Percentiles rank a stretch among this genome's conserved stretches.
Evolutionary conservation across 53 echinoderm and acorn worm genomes (phyloP).

Genomic region (Echinometra lucunter): DNA sequence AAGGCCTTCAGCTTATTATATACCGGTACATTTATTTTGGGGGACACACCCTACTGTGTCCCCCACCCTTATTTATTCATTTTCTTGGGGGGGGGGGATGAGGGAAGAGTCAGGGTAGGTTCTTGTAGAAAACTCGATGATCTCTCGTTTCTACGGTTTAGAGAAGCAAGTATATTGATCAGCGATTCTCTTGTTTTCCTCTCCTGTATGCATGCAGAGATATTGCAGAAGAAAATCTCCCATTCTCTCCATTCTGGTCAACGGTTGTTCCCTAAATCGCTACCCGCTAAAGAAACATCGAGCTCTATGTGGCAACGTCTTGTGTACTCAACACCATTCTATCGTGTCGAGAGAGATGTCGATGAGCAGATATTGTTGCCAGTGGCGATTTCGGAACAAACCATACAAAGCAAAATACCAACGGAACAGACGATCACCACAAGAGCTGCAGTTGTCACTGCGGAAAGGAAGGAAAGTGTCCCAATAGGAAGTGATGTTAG

Average conservation of each 20-base stretch:
- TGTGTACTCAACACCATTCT: neutral
- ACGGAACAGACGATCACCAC: slow-evolving; percentile 19
- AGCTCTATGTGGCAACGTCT: neutral
- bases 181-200: neutral
- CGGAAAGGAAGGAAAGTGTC: neutral
- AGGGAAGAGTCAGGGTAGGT: no score
- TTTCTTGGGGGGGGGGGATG: no score
- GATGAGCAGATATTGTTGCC: neutral
- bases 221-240: neutral
- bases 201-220: neutral
- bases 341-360: slow-evolving; percentile 3
- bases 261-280: slow-evolving; percentile 8
- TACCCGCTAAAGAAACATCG: neutral
- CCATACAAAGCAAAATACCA: neutral
- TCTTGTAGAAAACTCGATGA: no score
- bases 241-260: neutral
- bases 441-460: neutral
- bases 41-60: no score
- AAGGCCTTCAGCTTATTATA: no score
- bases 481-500: neutral
- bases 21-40: no score
- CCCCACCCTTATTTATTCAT: no score
- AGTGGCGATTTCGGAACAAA: neutral
- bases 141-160: neutral
- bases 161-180: neutral